Evolutionary conservation across 2,113 vertebrate genomes (phyloP).

Genomic region (Gila orcuttii): DNA sequence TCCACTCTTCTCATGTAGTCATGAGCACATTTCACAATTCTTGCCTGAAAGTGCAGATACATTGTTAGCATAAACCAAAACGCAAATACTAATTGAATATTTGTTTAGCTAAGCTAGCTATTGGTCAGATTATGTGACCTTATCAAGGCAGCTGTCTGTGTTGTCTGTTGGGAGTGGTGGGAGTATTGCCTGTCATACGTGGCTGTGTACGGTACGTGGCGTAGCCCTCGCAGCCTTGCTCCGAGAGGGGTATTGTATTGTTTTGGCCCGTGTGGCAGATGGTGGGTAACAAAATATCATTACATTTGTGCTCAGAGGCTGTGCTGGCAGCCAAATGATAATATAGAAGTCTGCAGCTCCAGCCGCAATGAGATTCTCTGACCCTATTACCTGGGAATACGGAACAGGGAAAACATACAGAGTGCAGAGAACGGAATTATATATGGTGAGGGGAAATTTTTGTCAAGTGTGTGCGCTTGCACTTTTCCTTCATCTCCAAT

Average conservation of each 20-base stretch:
- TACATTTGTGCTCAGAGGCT: slow-evolving; percentile 65
- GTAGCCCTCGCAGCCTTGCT: slow-evolving; percentile 15
- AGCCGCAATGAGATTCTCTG: slow-evolving; percentile 55
- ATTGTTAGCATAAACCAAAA: not conserved
- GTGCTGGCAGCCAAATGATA: slow-evolving; percentile 63
- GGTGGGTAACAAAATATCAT: slow-evolving; percentile 67
- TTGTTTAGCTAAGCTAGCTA: slow-evolving; percentile 8
- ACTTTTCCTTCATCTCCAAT: not conserved
- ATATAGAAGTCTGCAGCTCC: slow-evolving; percentile 67
- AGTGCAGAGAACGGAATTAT: slow-evolving; percentile 36
- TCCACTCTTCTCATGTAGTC: not conserved
- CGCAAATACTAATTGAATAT: not conserved
- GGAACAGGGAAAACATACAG: slow-evolving; percentile 41
- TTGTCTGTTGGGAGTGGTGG: slow-evolving; percentile 16
- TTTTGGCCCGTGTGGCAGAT: slow-evolving; percentile 66
- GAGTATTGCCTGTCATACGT: slow-evolving; percentile 16
- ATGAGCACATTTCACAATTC: not conserved
- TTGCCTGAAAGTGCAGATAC: not conserved
- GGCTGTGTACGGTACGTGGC: slow-evolving; percentile 22
- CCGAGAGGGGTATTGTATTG: slow-evolving; percentile 63
- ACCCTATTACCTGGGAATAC: slow-evolving; percentile 55
- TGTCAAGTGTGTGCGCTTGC: slow-evolving; percentile 30
- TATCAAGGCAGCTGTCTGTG: slow-evolving; percentile 45
- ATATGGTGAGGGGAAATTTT: slow-evolving; percentile 19
- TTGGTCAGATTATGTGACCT: slow-evolving; percentile 37